A percentile compares a stretch with the other conserved stretches of the same genome.
Evolutionary conservation across 2,888 invertebrate species (phyloP).

Genomic region (Subacronicta megacephala): DNA sequence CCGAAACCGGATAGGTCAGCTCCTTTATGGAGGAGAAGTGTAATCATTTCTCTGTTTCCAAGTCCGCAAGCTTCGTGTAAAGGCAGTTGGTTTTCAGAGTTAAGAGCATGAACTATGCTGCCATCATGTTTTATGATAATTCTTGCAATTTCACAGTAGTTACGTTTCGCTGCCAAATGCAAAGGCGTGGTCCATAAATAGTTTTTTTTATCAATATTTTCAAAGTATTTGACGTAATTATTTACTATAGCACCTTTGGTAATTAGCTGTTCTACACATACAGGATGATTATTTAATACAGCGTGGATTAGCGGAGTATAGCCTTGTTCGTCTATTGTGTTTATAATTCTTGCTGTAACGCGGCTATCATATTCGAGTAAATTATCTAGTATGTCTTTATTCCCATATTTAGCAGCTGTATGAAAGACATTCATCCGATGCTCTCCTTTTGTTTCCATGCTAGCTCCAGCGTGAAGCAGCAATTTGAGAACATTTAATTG

Average conservation of each 20-base stretch:
- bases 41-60: slow-evolving; percentile 87
- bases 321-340: slow-evolving; percentile 28
- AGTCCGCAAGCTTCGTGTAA: slow-evolving; percentile 75
- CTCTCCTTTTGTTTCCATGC: slow-evolving; percentile 74
- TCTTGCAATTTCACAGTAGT: slow-evolving; percentile 67
- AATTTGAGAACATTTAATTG: slow-evolving; percentile 73
- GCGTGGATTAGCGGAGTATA: slow-evolving; percentile 54
- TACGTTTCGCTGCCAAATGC: slow-evolving; percentile 75
- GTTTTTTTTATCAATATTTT: slow-evolving; percentile 10
- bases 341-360: slow-evolving; percentile 41
- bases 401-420: slow-evolving; percentile 74
- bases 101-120: slow-evolving; percentile 57
- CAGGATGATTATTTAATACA: slow-evolving; percentile 46
- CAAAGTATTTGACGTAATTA: slow-evolving; percentile 34
- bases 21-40: slow-evolving; percentile 69
- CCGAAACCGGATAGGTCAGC: slow-evolving; percentile 61
- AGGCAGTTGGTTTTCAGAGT: slow-evolving; percentile 25
- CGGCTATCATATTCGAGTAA: slow-evolving; percentile 79
- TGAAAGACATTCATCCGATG: slow-evolving; percentile 79
- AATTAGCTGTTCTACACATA: slow-evolving; percentile 69
- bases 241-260: slow-evolving; percentile 51
- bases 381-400: slow-evolving; percentile 81
- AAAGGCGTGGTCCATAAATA: slow-evolving; percentile 31
- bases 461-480: slow-evolving; percentile 75
- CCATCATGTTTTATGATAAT: slow-evolving; percentile 70